Conservation (phyloP, 2,888 invertebrate genomes). For the Beris morrisii region DNA sequence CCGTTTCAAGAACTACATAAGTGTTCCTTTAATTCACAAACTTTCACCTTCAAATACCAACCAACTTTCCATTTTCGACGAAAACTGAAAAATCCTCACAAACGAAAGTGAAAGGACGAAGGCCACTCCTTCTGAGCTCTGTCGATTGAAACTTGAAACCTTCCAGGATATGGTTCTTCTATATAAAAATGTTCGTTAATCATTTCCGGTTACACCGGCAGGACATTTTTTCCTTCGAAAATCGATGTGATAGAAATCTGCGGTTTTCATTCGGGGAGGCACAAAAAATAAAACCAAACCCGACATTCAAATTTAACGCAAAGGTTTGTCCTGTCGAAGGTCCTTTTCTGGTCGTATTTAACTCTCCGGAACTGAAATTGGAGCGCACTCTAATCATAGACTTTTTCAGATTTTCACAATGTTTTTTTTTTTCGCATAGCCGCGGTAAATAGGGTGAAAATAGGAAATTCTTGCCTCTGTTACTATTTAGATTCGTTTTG, state of each 20-base stretch:
- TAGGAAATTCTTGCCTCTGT: slow-evolving; percentile 14
- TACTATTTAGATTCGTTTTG: neutral
- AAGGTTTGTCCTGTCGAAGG: neutral
- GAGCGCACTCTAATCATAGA: slow-evolving; percentile 29
- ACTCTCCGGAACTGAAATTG: slow-evolving; percentile 37
- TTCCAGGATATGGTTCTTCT: slow-evolving; percentile 20
- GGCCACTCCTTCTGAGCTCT: slow-evolving; percentile 8
- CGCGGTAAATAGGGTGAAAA: slow-evolving; percentile 9
- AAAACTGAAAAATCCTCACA: neutral
- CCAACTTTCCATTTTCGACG: slow-evolving; percentile 16
- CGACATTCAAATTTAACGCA: slow-evolving; percentile 19
- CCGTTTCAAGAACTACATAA: too few species aligned
- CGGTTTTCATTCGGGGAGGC: slow-evolving; percentile 10
- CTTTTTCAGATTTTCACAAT: slow-evolving; percentile 2
- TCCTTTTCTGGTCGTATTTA: slow-evolving; percentile 21
- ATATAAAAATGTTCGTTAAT: slow-evolving; percentile 22
- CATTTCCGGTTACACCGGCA: slow-evolving; percentile 22
- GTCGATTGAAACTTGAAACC: slow-evolving; percentile 25
- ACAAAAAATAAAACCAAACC: slow-evolving; percentile 6
- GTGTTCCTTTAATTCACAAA: too few species aligned
- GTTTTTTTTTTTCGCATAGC: neutral
- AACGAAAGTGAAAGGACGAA: slow-evolving; percentile 11
- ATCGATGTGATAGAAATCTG: slow-evolving; percentile 26
- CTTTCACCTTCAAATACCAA: neutral
- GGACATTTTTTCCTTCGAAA: slow-evolving; percentile 11